Base-by-base conservation (phyloP, 1,140 invertebrate species). In the Melanaphis sacchari region DNA sequence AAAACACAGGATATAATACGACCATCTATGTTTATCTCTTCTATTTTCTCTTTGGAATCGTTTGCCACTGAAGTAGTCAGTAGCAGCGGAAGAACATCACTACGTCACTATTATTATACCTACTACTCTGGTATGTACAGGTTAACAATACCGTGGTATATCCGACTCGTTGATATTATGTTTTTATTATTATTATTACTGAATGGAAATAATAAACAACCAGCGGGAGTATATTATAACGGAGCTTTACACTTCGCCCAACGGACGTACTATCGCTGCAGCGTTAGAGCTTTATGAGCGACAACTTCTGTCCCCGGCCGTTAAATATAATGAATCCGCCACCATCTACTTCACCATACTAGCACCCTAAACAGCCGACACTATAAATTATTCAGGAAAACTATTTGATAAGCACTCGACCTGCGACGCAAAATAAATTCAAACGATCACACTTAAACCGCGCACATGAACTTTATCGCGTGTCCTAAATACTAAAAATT, bases 371-470 rank as follows among this genome's bases (percentile, higher is more conserved):
- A 4, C 59, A 24, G 38, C 81, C 21, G 8, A n/a, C 26, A 26
- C 40, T 11, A 87, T n/a, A 87, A 87, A 87, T 87, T 87, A 46
- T 87, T 87, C 40, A 87, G 9, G 41, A 46, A 43, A 87, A 43
- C 24, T 41, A 43, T 43, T 87, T 11, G 31, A 85, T 85, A 41
- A 85, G 82, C 82, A 41, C 82, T 85, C 82, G 82, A 41, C 82
- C 38, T 41, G 40, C 82, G 82, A 24, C 82, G 40, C 40, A 40
- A 85, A 85, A 85, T 41, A 85, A 40, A 85, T 85, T 85, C 38
- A 85, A 85, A 85, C 38, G 22, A 43, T 43, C 82, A 26, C 36
- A 85, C 40, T 85, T 85, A 85, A 31, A 40, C 40, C 36, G 26
- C 36, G 22, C 22, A 76, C n/a, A 82, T 40, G 81, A 38, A 85